Percentiles rank a stretch among this genome's conserved stretches.
Conservation (phyloP, 2,888 invertebrate genomes). For the Coenonympha arcania region DNA sequence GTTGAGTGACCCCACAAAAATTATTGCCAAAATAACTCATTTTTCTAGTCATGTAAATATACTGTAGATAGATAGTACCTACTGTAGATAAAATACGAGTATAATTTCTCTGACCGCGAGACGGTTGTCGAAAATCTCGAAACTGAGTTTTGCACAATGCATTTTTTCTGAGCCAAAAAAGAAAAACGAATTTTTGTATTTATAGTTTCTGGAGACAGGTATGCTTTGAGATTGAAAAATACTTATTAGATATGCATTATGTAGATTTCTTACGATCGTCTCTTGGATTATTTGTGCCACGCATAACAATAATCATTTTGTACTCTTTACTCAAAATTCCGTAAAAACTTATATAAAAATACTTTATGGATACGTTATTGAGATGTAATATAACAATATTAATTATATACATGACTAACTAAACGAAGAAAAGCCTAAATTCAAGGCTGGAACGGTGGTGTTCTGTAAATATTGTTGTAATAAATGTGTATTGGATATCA, state of each 20-base stretch:
- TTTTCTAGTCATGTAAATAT: slow-evolving; percentile 54
- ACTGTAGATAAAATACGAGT: slow-evolving; percentile 36
- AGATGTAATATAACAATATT: slow-evolving; percentile 20
- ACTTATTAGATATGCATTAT: neutral
- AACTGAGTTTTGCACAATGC: neutral
- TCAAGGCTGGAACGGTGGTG: slow-evolving; percentile 18
- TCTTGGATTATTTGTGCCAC: slow-evolving; percentile 43
- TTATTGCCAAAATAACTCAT: slow-evolving; percentile 51
- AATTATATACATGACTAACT: slow-evolving; percentile 23
- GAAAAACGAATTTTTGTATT: too few relatives aligned
- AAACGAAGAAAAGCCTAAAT: slow-evolving; percentile 8
- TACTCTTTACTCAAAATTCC: slow-evolving; percentile 41
- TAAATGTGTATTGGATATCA: slow-evolving; percentile 60
- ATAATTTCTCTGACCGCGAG: slow-evolving; percentile 23
- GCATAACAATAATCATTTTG: slow-evolving; percentile 48
- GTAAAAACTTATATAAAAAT: slow-evolving; percentile 26
- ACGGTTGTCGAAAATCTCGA: slow-evolving; percentile 8
- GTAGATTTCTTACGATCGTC: slow-evolving; percentile 7
- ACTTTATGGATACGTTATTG: slow-evolving; percentile 26
- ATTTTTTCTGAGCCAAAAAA: too few relatives aligned
- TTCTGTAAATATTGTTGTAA: slow-evolving; percentile 64
- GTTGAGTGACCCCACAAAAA: slow-evolving; percentile 27
- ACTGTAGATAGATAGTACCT: slow-evolving; percentile 60
- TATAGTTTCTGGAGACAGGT: neutral
- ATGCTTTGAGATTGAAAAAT: neutral